phyloP scores from a whole-genome alignment of 1,140 invertebrate genomes.

The Protaetia brevitarsis region DNA sequence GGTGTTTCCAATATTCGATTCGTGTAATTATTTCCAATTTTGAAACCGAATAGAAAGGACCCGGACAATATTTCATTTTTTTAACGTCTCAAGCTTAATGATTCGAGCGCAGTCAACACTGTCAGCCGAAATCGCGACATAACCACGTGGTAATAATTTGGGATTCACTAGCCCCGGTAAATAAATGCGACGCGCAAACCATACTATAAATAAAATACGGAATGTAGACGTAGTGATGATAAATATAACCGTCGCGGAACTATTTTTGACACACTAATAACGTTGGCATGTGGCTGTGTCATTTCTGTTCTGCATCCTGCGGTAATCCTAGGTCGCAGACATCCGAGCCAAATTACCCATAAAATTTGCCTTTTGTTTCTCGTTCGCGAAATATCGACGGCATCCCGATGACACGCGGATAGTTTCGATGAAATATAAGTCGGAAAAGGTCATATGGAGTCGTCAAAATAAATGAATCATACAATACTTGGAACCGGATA shows the following conservation, averaged over 20 bases:
- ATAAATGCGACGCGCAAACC: neutral
- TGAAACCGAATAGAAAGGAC: too few relatives aligned
- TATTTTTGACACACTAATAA: slow-evolving; percentile 3
- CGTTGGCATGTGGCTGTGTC: neutral
- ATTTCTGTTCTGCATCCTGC: neutral
- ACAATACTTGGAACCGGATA: too few relatives aligned
- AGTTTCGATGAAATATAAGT: too few relatives aligned
- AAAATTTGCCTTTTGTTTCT: neutral
- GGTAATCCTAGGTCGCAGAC: neutral
- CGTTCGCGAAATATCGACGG: neutral
- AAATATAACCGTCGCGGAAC: neutral
- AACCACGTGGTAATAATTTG: neutral
- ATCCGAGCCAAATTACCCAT: neutral
- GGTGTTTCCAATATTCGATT: too few relatives aligned
- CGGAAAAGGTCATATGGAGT: too few relatives aligned
- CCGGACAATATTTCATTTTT: too few relatives aligned
- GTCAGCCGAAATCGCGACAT: neutral
- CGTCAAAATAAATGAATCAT: too few relatives aligned
- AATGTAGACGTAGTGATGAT: neutral
- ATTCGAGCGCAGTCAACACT: neutral
- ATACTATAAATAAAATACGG: neutral
- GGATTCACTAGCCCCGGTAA: neutral
- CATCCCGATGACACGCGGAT: too few relatives aligned
- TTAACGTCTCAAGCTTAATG: too few relatives aligned
- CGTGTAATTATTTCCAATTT: too few relatives aligned